Conservation (phyloP, 2,888 invertebrate species). For the Drosophila falleni region DNA sequence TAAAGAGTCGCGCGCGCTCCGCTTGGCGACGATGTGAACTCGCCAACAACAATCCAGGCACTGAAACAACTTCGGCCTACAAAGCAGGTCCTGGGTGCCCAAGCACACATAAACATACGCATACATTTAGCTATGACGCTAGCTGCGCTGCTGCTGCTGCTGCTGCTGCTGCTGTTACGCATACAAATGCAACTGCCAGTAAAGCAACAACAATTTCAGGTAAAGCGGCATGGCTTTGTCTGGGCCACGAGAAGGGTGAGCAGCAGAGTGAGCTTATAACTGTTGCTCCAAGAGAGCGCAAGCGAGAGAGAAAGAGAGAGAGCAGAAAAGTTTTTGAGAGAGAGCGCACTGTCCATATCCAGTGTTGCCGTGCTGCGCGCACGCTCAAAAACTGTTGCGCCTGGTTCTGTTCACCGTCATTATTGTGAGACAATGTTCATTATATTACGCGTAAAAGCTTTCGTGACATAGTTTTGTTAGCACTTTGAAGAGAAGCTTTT, state of each 20-base stretch:
- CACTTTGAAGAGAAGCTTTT: slow-evolving; percentile 59
- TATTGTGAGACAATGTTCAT: slow-evolving; percentile 47
- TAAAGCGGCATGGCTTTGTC: slow-evolving; percentile 62
- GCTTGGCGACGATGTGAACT: slow-evolving; percentile 73
- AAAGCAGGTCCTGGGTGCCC: slow-evolving; percentile 61
- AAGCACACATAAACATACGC: slow-evolving; percentile 29
- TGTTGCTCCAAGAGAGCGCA: slow-evolving; percentile 63
- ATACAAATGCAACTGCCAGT: slow-evolving; percentile 21
- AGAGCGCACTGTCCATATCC: slow-evolving; percentile 8
- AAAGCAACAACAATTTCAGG: slow-evolving; percentile 55
- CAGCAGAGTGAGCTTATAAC: slow-evolving; percentile 55
- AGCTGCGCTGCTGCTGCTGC: slow-evolving; percentile 41
- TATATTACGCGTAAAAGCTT: slow-evolving; percentile 67
- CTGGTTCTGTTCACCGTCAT: slow-evolving; percentile 31
- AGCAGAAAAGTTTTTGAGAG: slow-evolving; percentile 1
- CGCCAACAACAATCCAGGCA: slow-evolving; percentile 85
- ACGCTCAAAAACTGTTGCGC: slow-evolving; percentile 70
- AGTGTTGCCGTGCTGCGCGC: slow-evolving; percentile 69
- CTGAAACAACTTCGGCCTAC: slow-evolving; percentile 66
- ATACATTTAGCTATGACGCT: slow-evolving; percentile 19
- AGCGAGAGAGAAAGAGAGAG: slow-evolving; percentile 5
- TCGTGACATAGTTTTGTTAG: slow-evolving; percentile 67
- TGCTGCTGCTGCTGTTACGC: slow-evolving; percentile 47
- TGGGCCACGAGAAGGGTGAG: slow-evolving; percentile 62
- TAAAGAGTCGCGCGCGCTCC: slow-evolving; percentile 43